Percentiles rank a stretch among this genome's conserved stretches.
These are phyloP conservation scores for Myodes glareolus DNA, from an alignment of 2,113 vertebrate genomes.

Conservation along the genomic window DNA sequence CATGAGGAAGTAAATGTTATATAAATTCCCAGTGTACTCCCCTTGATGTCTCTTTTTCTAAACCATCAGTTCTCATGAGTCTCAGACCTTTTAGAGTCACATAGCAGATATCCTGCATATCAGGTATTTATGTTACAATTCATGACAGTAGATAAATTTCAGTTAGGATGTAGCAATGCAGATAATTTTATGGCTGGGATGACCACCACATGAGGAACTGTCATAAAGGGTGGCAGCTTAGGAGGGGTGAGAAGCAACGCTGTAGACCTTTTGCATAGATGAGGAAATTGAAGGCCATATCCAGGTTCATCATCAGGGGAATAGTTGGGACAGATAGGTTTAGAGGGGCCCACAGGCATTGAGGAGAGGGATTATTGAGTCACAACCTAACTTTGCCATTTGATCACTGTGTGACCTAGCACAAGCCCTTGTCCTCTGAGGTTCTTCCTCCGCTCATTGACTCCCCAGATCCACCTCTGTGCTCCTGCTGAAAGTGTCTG, in stretches of 20 bases:
- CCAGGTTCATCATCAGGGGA: neutral
- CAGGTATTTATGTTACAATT: neutral
- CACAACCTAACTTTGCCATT: neutral
- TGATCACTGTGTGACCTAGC: neutral
- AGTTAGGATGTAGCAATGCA: neutral
- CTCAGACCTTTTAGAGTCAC: neutral
- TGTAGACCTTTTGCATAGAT: neutral
- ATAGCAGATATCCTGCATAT: neutral
- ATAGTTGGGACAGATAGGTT: neutral
- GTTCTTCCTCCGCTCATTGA: neutral
- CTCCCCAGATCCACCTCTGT: neutral
- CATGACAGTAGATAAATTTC: neutral
- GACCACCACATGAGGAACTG: neutral
- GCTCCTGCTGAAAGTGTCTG: neutral
- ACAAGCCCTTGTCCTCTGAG: neutral
- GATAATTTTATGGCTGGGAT: neutral
- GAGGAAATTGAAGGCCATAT: neutral
- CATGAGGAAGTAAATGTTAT: neutral
- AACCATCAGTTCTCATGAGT: neutral
- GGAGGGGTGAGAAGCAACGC: neutral
- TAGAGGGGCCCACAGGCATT: neutral
- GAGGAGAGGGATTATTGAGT: neutral
- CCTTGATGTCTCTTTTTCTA: neutral
- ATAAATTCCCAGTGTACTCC: neutral
- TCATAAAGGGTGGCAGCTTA: neutral